phyloP scores from a whole-genome alignment of 2,888 invertebrate species.

The Malacosoma neustria region DNA sequence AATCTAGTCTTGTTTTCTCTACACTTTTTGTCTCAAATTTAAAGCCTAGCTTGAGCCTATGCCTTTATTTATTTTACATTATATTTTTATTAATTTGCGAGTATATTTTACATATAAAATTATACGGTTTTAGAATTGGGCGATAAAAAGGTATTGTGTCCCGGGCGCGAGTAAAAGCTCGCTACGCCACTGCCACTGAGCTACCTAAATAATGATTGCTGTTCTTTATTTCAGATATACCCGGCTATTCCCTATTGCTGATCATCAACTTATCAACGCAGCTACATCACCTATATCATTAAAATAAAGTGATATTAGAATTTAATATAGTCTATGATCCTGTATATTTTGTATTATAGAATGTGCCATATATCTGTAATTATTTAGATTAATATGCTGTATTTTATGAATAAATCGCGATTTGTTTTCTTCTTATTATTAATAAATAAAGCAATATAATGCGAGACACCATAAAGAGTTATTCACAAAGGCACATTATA shows the following conservation, averaged over 20 bases:
- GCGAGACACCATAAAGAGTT: constrained; percentile 57
- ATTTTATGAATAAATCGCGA: constrained; percentile 55
- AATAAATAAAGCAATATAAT: constrained; percentile 55
- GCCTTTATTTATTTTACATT: too few species aligned
- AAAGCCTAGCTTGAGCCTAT: too few species aligned
- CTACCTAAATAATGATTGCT: too few species aligned
- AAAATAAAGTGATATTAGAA: constrained; percentile 71
- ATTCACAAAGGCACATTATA: constrained; percentile 60
- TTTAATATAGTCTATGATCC: constrained; percentile 54
- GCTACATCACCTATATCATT: constrained; percentile 60
- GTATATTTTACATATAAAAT: too few species aligned
- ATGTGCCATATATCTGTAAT: constrained; percentile 69
- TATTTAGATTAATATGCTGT: constrained; percentile 56
- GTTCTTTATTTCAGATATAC: constrained; percentile 39
- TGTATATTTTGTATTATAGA: constrained; percentile 72
- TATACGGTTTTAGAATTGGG: too few species aligned
- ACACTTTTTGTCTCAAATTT: too few species aligned
- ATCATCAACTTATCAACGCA: constrained; percentile 35
- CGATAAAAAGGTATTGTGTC: too few species aligned
- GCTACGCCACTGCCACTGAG: too few species aligned
- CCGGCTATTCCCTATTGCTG: constrained; percentile 40
- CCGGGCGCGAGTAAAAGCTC: too few species aligned
- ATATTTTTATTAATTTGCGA: too few species aligned
- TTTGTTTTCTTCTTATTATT: constrained; percentile 45
- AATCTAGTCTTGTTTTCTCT: too few species aligned